phyloP scores from a whole-genome alignment of 2,797 vertebrate species.

The Tachyglossus aculeatus region DNA sequence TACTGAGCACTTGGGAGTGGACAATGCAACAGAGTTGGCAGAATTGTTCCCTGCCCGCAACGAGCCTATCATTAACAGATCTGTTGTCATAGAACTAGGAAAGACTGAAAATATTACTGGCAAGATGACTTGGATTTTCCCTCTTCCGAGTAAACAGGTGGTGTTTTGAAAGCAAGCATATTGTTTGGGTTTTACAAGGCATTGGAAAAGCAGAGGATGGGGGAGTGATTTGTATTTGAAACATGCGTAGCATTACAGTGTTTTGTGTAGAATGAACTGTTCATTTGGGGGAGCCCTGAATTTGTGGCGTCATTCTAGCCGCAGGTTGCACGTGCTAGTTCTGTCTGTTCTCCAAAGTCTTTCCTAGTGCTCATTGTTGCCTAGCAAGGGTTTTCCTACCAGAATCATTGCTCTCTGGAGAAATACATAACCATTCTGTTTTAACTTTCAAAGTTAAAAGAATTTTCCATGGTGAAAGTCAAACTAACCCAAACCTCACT shows the following conservation, averaged over 20 bases:
- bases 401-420: neutral
- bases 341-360: neutral
- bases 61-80: too few relatives aligned
- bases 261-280: constrained; percentile 55
- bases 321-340: constrained; percentile 17
- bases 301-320: constrained; percentile 20
- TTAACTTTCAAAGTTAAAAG: constrained; percentile 20
- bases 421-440: neutral
- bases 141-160: constrained; percentile 68
- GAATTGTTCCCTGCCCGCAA: too few relatives aligned
- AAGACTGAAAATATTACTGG: constrained; percentile 70
- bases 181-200: constrained; percentile 65
- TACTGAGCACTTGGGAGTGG: too few relatives aligned
- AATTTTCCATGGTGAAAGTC: constrained; percentile 6
- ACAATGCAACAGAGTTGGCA: too few relatives aligned
- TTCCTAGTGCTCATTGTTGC: constrained; percentile 21
- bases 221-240: constrained; percentile 62
- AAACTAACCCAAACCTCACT: neutral
- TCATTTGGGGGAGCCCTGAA: constrained; percentile 51
- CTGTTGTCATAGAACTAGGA: too few relatives aligned
- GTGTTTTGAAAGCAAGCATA: constrained; percentile 76
- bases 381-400: neutral
- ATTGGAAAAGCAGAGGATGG: constrained; percentile 48
- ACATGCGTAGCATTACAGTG: constrained; percentile 33
- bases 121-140: constrained; percentile 61